Percentiles rank a stretch among this genome's conserved stretches.
These are phyloP conservation scores for Noctua janthe DNA, from an alignment of 2,888 invertebrate genomes.

Conservation along the genomic window DNA sequence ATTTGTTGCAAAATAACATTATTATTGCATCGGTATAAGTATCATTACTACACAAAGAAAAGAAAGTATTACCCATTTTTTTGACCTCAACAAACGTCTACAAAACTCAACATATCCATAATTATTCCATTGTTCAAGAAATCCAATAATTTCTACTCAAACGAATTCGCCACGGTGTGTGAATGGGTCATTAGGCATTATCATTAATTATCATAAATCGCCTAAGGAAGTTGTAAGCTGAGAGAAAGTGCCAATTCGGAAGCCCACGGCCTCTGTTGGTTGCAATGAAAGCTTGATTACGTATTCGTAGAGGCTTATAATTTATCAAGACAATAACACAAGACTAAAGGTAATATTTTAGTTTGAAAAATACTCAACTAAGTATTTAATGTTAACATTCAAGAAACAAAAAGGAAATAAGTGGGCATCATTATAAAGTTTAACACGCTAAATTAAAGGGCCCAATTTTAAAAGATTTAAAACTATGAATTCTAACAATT, in stretches of 20 bases:
- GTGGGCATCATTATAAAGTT: neutral
- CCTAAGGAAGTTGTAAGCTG: constrained; percentile 27
- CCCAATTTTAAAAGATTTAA: neutral
- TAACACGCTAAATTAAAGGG: neutral
- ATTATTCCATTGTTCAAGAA: constrained; percentile 4
- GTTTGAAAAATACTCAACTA: neutral
- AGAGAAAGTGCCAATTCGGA: constrained; percentile 53
- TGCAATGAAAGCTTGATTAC: constrained; percentile 23
- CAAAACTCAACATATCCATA: neutral
- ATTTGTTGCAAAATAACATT: neutral
- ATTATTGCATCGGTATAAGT: neutral
- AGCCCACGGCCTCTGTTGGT: constrained; percentile 14
- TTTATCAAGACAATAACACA: neutral
- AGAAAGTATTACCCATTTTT: neutral
- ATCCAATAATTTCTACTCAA: constrained; percentile 1
- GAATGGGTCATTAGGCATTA: constrained; percentile 37
- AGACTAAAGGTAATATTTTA: neutral
- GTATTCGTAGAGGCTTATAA: neutral
- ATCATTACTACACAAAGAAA: neutral
- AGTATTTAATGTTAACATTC: neutral
- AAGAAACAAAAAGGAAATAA: neutral
- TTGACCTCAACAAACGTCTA: neutral
- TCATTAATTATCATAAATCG: constrained; percentile 46
- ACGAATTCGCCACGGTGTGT: constrained; percentile 27
- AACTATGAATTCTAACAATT: neutral